Percentiles rank a stretch among this genome's conserved stretches.
Conservation (phyloP, 2,888 invertebrate genomes). For the Luperina testacea region DNA sequence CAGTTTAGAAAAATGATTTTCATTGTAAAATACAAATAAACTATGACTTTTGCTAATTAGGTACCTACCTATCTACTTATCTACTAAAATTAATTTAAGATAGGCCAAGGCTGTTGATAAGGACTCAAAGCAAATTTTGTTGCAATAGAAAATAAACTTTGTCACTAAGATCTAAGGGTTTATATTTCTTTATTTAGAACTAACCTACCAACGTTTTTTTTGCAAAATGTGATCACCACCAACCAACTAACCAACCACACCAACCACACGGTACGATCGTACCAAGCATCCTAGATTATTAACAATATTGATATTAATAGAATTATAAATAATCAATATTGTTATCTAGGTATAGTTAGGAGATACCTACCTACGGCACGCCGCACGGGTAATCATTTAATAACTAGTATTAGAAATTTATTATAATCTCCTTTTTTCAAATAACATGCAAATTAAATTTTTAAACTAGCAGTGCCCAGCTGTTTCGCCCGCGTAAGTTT, state of each 20-base stretch:
- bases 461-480: background rate
- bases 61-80: no score
- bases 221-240: background rate
- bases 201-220: background rate
- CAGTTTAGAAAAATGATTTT: background rate
- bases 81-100: background rate
- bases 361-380: no score
- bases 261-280: no score
- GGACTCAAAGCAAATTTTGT: background rate
- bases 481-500: no score
- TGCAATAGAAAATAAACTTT: slow-evolving; percentile 4
- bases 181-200: background rate
- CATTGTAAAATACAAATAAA: background rate
- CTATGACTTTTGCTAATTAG: background rate
- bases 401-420: background rate
- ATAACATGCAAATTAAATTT: background rate
- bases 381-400: background rate
- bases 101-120: background rate
- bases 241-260: no score
- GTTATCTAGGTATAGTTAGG: no score
- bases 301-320: background rate
- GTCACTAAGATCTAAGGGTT: fast-evolving
- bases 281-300: background rate
- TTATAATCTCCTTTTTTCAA: background rate
- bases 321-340: background rate